These are phyloP conservation scores for Microcebus jonahi DNA, from an alignment of 2,113 vertebrate genomes.

Conservation along the genomic window DNA sequence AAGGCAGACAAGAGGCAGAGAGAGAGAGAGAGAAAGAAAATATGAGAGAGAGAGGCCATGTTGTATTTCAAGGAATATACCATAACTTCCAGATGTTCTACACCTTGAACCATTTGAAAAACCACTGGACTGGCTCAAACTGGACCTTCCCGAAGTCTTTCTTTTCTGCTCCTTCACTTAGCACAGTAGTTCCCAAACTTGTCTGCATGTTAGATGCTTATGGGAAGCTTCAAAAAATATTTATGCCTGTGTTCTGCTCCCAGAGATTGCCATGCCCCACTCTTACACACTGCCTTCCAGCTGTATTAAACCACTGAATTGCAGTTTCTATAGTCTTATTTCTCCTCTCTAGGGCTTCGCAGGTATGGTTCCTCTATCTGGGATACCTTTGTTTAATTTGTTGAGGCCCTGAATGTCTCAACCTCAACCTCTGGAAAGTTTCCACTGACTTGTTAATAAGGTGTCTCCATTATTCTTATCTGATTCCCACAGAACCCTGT, in stretches of 20 bases:
- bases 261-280: not conserved
- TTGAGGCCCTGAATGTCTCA: not conserved
- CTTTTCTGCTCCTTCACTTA: not conserved
- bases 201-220: too few species aligned
- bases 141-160: not conserved
- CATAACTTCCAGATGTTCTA: not conserved
- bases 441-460: not conserved
- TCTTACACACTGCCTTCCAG: not conserved
- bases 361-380: not conserved
- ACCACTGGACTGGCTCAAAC: not conserved
- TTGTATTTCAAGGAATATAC: not conserved
- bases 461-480: not conserved
- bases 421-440: not conserved
- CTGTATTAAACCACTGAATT: not conserved
- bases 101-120: not conserved
- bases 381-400: not conserved
- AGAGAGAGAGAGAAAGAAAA: too few species aligned
- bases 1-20: not conserved
- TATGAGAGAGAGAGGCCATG: not conserved
- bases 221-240: too few species aligned
- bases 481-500: not conserved
- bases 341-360: not conserved
- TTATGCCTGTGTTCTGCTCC: too few species aligned
- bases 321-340: not conserved
- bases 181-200: too few species aligned